Base-by-base conservation (phyloP, 1,140 invertebrate species). In the Lordiphosa collinella region DNA sequence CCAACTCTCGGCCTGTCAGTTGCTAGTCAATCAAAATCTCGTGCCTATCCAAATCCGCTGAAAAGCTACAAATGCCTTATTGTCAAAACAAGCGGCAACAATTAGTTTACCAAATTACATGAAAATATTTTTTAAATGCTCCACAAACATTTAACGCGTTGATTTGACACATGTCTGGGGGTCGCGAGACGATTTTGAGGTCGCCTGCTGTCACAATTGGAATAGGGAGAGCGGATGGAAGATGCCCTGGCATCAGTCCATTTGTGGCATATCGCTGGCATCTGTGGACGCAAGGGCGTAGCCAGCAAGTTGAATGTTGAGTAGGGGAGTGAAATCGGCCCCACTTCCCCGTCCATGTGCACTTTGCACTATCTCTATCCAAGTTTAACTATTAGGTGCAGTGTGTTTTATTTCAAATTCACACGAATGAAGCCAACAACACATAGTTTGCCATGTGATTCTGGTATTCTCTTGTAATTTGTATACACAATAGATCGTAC, bases 51-150 rank as follows among this genome's bases (percentile, higher is more conserved):
- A 36, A 22, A 37, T 4, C 51, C 41, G 78, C 78, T 84, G 75
- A 86, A 86, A 86, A 73, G 82, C 80, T 86, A 86, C 80, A 86
- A 86, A 86, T 86, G 76, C 82, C 80, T 76, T 76, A 82, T 86
- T 86, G 80, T 86, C 80, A 86, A 86, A 86, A 86, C 80, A 84
- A 69, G 63, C 47, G 64, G 67, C 75, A 62, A 84, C 78, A 86
- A 86, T 86, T 86, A 86, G 80, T 86, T 86, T 86, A 86, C 82
- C 82, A 70, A 86, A 86, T 86, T 86, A 86, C 82, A 86, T 78
- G 64, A 86, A 80, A 84, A 84, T 84, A 84, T 84, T 84, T 76
- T 55, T 84, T 84, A 84, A 84, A 84, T 73, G 78, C 68, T 84
- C 52, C 57, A 85, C 65, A 84, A 84, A 84, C 78, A 82, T 67